Base-by-base conservation (phyloP, 2,888 invertebrate species). In the Euzophera pinguis region DNA sequence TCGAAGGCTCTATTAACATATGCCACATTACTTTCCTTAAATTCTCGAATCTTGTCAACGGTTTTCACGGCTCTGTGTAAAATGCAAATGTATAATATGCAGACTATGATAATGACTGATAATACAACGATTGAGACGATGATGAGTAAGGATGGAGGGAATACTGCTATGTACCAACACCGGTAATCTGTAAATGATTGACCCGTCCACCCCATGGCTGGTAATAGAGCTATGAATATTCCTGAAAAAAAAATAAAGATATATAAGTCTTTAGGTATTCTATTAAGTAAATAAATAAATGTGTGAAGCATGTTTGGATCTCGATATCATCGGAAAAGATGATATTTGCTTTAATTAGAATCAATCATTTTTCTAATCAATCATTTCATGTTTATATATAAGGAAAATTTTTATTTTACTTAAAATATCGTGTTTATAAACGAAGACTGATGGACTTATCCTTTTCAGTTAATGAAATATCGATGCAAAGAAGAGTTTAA, bases 111-210 rank as follows among this genome's bases (percentile, higher is more conserved):
- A 42, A 80, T 71, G 0, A 92, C 91, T 4, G 91, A 70, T 0
- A 87, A 63, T 6, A 91, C 92, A 8, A 91, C 58, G 6, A 82
- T 59, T 0, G 91, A 90, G 0, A 91, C 87, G 7, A 91, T 66
- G 38, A 92, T 66, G 9, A 92, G 81, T 12, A 92, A 64, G 2
- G 81, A 75, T 27, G 88, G 84, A 4, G 92, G 92, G 34, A 90
- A 91, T n/a, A 92, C 69, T 1, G 89, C 71, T 38, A 92, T 91
- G 62, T 92, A 92, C 92, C 92, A 92, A 67, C 92, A 92, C 41
- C 91, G 71, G 69, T 77, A 81, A 52, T 91, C 91, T 53, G 89
- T 86, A 55, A 90, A 78, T 0, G 90, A 89, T 53, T 84, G 75
- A 10, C 91, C 91, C 6, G 78, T 79, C 79, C 79, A 80, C 12